Evolutionary conservation across 2,113 vertebrate species (phyloP).

Genomic region (Addax nasomaculatus): DNA sequence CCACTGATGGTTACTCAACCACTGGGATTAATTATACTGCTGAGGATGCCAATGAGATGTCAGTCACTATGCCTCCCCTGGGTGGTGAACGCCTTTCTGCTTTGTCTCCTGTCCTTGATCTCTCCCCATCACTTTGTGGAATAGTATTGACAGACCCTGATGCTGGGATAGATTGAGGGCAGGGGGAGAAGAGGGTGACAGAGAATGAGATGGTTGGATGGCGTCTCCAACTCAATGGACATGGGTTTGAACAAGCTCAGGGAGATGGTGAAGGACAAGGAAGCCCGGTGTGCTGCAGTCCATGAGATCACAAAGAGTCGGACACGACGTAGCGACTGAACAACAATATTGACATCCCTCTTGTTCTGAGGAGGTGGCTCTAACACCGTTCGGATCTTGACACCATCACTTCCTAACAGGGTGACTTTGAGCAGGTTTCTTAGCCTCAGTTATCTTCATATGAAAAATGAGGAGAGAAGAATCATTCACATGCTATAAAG

Average conservation of each 20-base stretch:
- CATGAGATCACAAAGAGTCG: neutral
- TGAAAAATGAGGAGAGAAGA: neutral
- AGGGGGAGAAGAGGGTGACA: neutral
- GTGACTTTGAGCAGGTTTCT: neutral
- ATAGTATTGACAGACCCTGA: neutral
- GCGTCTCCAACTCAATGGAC: neutral
- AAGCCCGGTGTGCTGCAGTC: neutral
- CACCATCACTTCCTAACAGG: neutral
- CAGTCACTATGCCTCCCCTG: neutral
- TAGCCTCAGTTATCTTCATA: neutral
- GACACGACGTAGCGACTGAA: neutral
- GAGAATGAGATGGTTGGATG: neutral
- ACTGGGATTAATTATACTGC: neutral
- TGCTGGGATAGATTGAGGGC: neutral
- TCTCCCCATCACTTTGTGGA: neutral
- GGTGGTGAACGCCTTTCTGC: neutral
- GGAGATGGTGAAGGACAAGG: neutral
- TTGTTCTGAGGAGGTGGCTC: neutral
- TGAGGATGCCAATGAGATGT: neutral
- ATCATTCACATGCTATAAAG: neutral
- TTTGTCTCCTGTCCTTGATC: rapidly evolving
- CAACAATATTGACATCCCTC: neutral
- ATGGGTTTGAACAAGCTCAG: neutral
- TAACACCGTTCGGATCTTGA: neutral
- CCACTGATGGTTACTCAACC: neutral